Percentiles rank a stretch among this genome's conserved stretches.
phyloP scores from a whole-genome alignment of 2,113 vertebrate genomes.

The Sardina pilchardus region DNA sequence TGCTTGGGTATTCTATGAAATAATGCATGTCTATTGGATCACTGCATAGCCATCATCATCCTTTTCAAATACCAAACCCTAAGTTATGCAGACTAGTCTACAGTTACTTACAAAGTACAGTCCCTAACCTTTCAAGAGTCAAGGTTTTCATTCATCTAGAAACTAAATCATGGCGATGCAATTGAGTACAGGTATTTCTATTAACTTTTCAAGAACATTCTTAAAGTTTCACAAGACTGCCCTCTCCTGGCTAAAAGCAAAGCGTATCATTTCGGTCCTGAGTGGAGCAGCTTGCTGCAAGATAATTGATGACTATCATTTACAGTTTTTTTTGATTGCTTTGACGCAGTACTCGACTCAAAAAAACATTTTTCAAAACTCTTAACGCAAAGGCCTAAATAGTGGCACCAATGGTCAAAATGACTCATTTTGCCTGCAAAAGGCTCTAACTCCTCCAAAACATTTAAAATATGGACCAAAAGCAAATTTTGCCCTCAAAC shows the following conservation, averaged over 20 bases:
- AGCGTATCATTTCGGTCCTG: constrained; percentile 65
- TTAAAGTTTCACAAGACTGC: constrained; percentile 73
- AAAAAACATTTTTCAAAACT: no score
- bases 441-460: no score
- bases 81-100: constrained; percentile 18
- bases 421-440: no score
- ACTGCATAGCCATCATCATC: constrained; percentile 26
- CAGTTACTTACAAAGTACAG: constrained; percentile 47
- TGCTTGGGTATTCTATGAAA: constrained; percentile 6
- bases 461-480: no score
- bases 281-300: not conserved
- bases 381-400: no score
- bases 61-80: constrained; percentile 19
- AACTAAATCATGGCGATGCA: not conserved
- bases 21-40: constrained; percentile 35
- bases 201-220: not conserved
- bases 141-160: constrained; percentile 4
- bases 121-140: constrained; percentile 24
- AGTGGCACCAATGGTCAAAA: no score
- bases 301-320: constrained; percentile 61
- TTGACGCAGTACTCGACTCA: no score
- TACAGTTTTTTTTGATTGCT: no score
- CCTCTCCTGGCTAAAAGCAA: constrained; percentile 80
- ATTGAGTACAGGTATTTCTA: not conserved
- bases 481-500: no score